phyloP scores from a whole-genome alignment of 2,113 vertebrate genomes.

The Camelus dromedarius region DNA sequence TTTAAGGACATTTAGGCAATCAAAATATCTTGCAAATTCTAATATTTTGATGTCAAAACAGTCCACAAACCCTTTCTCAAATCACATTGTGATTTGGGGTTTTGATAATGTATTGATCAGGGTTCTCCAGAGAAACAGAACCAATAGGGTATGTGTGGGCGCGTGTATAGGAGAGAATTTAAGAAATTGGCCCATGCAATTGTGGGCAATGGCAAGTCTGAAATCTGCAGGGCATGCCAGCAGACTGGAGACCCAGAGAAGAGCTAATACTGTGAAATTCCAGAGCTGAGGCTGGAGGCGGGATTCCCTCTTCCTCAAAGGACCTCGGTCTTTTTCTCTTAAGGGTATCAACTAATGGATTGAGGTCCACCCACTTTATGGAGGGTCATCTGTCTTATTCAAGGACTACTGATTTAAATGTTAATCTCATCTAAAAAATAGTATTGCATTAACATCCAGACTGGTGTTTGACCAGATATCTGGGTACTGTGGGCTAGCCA shows the following conservation, averaged over 20 bases:
- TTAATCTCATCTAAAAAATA: slow-evolving; percentile 8
- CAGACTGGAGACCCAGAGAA: not conserved
- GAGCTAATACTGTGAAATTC: not conserved
- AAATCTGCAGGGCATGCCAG: not conserved
- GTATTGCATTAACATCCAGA: not conserved
- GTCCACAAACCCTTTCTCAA: slow-evolving; percentile 15
- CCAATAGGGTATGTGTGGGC: not conserved
- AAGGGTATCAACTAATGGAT: not conserved
- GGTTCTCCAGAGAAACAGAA: not conserved
- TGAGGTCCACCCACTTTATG: not conserved
- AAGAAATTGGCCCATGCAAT: not conserved
- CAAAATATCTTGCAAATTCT: slow-evolving; percentile 36
- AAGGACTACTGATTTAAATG: not conserved
- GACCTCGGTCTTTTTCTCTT: not conserved
- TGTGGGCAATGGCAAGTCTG: not conserved
- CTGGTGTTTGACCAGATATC: not conserved
- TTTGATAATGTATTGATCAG: not conserved
- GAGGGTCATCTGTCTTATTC: not conserved
- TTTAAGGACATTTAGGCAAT: not conserved
- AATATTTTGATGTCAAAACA: not conserved
- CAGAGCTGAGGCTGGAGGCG: not conserved
- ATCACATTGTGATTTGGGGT: not conserved
- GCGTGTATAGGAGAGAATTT: not conserved
- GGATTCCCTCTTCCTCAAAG: not conserved
- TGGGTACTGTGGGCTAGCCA: slow-evolving; percentile 22